Evolutionary conservation across 2,888 invertebrate species (phyloP).

Genomic region (Caenorhabditis sp.): DNA sequence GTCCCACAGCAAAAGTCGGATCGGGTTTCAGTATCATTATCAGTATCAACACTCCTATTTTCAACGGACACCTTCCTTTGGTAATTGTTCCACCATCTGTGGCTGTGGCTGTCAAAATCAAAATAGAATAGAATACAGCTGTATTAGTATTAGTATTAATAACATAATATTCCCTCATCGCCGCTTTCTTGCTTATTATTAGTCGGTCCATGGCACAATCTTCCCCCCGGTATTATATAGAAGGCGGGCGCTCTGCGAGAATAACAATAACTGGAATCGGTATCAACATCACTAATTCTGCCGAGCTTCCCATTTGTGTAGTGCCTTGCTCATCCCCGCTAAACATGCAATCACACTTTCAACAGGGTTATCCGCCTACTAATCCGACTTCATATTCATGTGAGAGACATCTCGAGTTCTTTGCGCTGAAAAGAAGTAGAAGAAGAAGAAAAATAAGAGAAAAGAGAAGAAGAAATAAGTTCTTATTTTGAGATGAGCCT

Average conservation of each 20-base stretch:
- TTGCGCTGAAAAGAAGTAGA: no score
- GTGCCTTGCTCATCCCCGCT: not conserved
- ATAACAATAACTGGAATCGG: no score
- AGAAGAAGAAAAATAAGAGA: no score
- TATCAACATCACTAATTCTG: no score
- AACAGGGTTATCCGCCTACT: conserved; percentile 5
- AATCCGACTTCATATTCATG: conserved; percentile 9
- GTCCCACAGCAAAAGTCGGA: not conserved
- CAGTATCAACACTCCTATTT: not conserved
- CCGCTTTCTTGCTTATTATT: not conserved
- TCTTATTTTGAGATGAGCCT: no score
- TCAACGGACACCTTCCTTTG: not conserved
- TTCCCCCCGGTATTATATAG: no score
- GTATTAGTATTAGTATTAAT: not conserved
- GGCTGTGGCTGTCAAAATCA: no score
- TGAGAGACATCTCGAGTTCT: not conserved
- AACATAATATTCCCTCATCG: not conserved
- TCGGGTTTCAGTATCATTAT: conserved; percentile 13
- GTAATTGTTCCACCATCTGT: no score
- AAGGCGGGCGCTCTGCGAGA: no score
- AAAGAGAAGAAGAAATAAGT: no score
- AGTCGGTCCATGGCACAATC: no score
- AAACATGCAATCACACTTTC: conserved; percentile 2
- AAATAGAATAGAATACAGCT: no score
- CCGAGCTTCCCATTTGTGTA: not conserved